Base-by-base conservation (phyloP, 2,888 invertebrate genomes). In the Andrena flavipes region DNA sequence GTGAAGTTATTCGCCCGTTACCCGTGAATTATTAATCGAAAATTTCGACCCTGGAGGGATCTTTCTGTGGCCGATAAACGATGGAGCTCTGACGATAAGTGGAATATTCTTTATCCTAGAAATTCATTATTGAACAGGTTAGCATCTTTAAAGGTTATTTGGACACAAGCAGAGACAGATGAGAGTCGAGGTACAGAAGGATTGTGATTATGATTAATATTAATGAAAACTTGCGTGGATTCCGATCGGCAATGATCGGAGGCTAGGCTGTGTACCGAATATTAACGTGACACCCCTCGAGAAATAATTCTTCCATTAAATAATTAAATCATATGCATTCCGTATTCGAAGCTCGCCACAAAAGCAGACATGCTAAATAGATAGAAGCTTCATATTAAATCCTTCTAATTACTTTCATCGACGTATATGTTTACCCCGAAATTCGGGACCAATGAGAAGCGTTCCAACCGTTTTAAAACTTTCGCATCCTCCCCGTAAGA, bases 131-230 rank as follows among this genome's bases (percentile, higher is more conserved):
- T 42, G 42, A 42, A 42, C 13, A 10, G 35, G 13, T 35, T 3
- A 13, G 13, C 3, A 42, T 10, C 10, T 10, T 35, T 35, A 10
- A 35, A 10, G 35, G 10, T 35, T 35, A 10, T 35, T 35, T 10
- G 8, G 2, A 10, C 10, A 10, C 35, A 10, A 2, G 35, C 10
- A 3, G 2, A 35, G 2, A 33, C 16, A 23, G 23, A 26, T 59
- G 23, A 26, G 56, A 75, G 75, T 51, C 35, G 29, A 13, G n/a
- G 49, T 49, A 49, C 26, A 67, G 60, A 26, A 4, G 49, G 6
- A 8, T 60, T 60, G 35, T 49, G 59, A 75, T 77, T 77, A 51
- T 49, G 29, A 23, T 67, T 64, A 77, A 77, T 77, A 77, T 77
- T 77, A 74, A 77, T 75, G 49, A 49, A 35, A 65, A 30, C 60